Evolutionary conservation across 2,113 vertebrate species (phyloP), one percentile per base, ranked within the genome.

Genomic region (Cyphomyrus discorhynchus): DNA sequence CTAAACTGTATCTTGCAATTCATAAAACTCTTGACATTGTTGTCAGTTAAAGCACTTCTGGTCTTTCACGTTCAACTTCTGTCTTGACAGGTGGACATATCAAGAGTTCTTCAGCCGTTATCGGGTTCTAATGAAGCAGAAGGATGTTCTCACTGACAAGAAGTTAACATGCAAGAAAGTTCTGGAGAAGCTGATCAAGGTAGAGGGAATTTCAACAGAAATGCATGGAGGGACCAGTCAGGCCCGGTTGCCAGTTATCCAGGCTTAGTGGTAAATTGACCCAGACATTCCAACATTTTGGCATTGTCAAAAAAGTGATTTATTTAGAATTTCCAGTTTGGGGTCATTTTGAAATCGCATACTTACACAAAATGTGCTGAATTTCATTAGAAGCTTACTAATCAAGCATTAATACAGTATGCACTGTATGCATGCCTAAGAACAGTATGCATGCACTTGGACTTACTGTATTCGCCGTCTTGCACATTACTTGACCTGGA

Each of bases 41-140:
- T 49, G 6, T 6, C 45, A 86, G 42, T 83, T 45, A 42, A 9
- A 19, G 19, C 19, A 46, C 17, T 45, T 42, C 19, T 45, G 42
- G 13, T 17, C 42, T 83, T 46, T 83, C 15, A 82, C 15, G 8
- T 42, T 42, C 6, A 15, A 39, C 1, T 89, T 89, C 90, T 35
- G 50, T 91, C 92, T 80, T 91, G 93, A 70, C 93, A 99, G 98
- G 90, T 99, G 98, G 98, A 99, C 98, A 0, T 99, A 99, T 93
- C 98, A 99, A 91, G 98, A 99, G 94, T 99, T 99, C 95, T 99
- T 99, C 92, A 99, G 98, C 91, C 97, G 98, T 3, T 99, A 99
- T 92, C 96, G 98, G 90, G 98, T 99, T 88, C 94, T 99, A 89
- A 99, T 99, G 98, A 98, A 97, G 92, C 98, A 99, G 93, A 99